Conservation (phyloP, 2,888 invertebrate genomes). For the Hartigia nigra region DNA sequence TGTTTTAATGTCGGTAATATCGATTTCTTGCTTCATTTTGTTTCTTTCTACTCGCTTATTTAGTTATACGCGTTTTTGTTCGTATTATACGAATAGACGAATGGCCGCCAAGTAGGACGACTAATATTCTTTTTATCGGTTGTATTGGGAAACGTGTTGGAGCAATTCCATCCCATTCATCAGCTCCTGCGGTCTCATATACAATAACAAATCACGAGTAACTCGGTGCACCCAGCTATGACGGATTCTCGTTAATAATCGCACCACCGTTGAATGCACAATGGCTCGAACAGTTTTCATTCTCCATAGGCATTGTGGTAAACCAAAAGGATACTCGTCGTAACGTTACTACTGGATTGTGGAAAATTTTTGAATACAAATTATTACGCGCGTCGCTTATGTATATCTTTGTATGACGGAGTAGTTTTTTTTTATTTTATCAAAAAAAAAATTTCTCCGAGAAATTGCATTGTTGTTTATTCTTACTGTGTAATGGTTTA, state of each 20-base stretch:
- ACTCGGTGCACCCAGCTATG: slow-evolving; percentile 1
- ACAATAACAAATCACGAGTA: slow-evolving; percentile 3
- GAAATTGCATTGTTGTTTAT: not conserved
- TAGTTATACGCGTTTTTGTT: not conserved
- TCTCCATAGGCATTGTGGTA: not conserved
- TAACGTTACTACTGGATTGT: not conserved
- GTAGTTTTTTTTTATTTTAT: too few species aligned
- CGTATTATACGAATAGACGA: not conserved
- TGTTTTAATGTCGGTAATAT: not conserved
- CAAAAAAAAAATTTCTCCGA: not conserved
- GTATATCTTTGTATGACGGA: not conserved
- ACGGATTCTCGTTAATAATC: slow-evolving; percentile 5
- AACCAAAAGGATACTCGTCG: not conserved
- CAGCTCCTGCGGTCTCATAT: slow-evolving; percentile 1
- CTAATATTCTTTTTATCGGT: slow-evolving; percentile 10
- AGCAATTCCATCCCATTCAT: slow-evolving; percentile 7
- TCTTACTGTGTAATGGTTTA: not conserved
- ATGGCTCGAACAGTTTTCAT: slow-evolving; percentile 7
- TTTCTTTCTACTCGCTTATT: not conserved
- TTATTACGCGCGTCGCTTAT: not conserved
- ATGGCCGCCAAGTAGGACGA: not conserved
- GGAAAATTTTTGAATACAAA: not conserved
- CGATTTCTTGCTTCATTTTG: not conserved
- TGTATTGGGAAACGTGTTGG: not conserved
- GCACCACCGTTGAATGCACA: not conserved